Percentiles rank a stretch among this genome's conserved stretches.
Conservation (phyloP, 2,888 invertebrate species). For the Vesta saturnalis region DNA sequence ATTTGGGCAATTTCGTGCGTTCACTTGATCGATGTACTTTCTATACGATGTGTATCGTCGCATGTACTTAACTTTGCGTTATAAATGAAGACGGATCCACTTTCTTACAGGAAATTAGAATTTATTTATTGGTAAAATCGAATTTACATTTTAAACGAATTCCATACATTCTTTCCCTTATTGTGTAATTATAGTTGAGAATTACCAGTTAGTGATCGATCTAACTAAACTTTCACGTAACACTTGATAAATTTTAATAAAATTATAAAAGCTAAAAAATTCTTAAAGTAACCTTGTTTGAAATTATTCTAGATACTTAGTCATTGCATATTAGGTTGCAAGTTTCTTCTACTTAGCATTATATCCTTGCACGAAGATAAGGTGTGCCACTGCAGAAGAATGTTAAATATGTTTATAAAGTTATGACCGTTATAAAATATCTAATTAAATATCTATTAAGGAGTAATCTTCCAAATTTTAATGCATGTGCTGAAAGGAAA, state of each 20-base stretch:
- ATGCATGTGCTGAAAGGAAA: no score
- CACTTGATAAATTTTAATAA: neutral
- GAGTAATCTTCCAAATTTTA: no score
- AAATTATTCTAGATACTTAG: neutral
- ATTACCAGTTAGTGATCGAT: no score
- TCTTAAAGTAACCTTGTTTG: neutral
- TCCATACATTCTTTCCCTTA: neutral
- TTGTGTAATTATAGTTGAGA: neutral
- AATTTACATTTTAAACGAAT: slow-evolving; percentile 15
- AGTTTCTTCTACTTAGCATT: neutral
- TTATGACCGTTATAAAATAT: neutral
- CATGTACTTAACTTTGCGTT: neutral
- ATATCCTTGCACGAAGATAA: neutral
- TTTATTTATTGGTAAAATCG: neutral
- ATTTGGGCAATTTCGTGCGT: slow-evolving; percentile 15
- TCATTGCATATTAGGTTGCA: neutral
- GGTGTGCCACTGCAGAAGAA: slow-evolving; percentile 1
- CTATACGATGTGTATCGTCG: neutral
- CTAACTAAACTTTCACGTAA: slow-evolving; percentile 1
- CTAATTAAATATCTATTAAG: neutral
- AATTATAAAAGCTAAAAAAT: neutral
- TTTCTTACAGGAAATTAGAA: slow-evolving; percentile 6
- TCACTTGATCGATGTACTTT: neutral
- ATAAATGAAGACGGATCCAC: neutral
- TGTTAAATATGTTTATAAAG: slow-evolving; percentile 2